Evolutionary conservation across 1,140 invertebrate genomes (phyloP).

Genomic region (Macrosteles quadrilineatus): DNA sequence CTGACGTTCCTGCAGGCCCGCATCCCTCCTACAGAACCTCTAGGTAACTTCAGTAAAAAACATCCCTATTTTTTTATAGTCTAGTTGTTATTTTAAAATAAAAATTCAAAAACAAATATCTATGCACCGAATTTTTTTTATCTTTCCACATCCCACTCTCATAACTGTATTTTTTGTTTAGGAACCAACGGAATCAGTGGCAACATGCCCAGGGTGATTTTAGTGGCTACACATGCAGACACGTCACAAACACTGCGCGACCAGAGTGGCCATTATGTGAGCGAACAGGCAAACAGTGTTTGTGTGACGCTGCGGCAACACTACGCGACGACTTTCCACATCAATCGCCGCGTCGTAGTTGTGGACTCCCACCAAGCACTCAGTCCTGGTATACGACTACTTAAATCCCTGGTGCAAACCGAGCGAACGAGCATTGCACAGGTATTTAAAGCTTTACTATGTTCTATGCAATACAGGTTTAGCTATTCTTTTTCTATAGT

Average conservation of each 20-base stretch:
- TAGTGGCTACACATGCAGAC: conserved; percentile 71
- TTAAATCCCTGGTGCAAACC: conserved; percentile 51
- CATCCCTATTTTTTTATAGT: not conserved
- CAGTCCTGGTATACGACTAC: conserved; percentile 58
- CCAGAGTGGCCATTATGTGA: conserved; percentile 58
- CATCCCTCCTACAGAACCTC: conserved; percentile 64
- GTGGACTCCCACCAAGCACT: conserved; percentile 62
- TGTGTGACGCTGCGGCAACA: conserved; percentile 51
- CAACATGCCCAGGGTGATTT: conserved; percentile 55
- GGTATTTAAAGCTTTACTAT: not conserved
- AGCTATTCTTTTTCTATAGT: not conserved
- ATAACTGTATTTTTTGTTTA: no score
- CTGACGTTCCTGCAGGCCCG: conserved; percentile 75
- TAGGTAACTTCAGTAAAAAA: conserved; percentile 59
- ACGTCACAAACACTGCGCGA: conserved; percentile 55
- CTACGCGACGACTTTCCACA: conserved; percentile 58
- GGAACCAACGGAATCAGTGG: conserved; percentile 58
- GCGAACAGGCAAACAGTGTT: conserved; percentile 59
- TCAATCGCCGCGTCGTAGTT: conserved; percentile 55
- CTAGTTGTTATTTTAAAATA: no score
- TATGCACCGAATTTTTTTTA: no score
- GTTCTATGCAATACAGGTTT: not conserved
- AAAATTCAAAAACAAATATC: no score
- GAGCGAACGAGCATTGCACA: not conserved
- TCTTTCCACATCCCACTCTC: no score